Evolutionary conservation across 1,140 invertebrate species (phyloP).

Genomic region (Heterodera carotae): DNA sequence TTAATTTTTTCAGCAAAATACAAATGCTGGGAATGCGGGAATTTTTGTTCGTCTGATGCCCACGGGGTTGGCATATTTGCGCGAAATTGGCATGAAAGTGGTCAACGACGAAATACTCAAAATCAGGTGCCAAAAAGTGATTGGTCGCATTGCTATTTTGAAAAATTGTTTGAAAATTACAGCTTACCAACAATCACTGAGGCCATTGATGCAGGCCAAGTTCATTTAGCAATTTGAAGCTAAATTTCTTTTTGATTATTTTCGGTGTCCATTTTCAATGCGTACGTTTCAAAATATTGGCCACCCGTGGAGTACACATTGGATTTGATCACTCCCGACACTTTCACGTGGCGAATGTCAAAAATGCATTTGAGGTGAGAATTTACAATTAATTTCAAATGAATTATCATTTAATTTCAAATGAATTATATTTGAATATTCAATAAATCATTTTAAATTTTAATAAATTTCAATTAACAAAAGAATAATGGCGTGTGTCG

Average conservation of each 20-base stretch:
- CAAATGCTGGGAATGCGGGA: constrained; percentile 59
- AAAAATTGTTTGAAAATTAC: not conserved
- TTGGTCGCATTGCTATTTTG: not conserved
- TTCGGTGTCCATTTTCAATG: constrained; percentile 63
- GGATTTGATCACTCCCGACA: constrained; percentile 60
- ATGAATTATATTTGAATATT: not conserved
- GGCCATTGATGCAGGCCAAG: constrained; percentile 61
- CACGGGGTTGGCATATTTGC: constrained; percentile 61
- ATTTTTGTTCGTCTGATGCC: constrained; percentile 62
- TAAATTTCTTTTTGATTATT: not conserved
- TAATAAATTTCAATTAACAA: constrained; percentile 19
- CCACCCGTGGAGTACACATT: constrained; percentile 62
- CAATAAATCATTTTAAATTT: constrained; percentile 20
- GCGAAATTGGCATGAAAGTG: constrained; percentile 65
- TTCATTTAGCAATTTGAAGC: constrained; percentile 25
- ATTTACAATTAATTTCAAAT: no score
- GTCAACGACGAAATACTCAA: constrained; percentile 65
- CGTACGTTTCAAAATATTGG: constrained; percentile 65
- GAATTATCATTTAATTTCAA: not conserved
- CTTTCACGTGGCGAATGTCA: constrained; percentile 64
- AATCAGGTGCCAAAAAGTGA: constrained; percentile 35
- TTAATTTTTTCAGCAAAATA: constrained; percentile 60
- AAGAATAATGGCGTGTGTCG: not conserved
- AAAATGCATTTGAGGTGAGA: constrained; percentile 62
- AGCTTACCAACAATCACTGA: constrained; percentile 64